phyloP scores from a whole-genome alignment of 2,888 invertebrate genomes.

The Hirudinaria manillensis region DNA sequence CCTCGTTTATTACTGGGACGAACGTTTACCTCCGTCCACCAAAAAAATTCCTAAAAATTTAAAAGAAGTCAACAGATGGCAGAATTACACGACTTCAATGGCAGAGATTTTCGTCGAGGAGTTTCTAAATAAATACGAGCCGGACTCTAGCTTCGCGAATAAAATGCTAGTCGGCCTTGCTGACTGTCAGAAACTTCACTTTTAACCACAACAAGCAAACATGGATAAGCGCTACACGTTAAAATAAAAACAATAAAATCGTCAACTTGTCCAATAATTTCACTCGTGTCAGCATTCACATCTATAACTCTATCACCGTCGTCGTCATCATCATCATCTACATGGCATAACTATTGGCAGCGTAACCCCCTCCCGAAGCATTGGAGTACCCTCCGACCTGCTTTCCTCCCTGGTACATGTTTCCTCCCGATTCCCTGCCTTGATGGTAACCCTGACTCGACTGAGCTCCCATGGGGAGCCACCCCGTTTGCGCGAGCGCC shows the following conservation, averaged over 20 bases:
- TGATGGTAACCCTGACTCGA: slow-evolving; percentile 25
- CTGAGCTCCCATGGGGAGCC: slow-evolving; percentile 47
- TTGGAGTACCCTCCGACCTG: slow-evolving; percentile 13
- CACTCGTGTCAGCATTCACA: slow-evolving; percentile 1
- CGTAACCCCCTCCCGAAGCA: slow-evolving; percentile 10
- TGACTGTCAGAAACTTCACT: too few species aligned
- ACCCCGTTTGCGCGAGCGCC: slow-evolving; percentile 49
- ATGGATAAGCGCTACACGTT: background rate
- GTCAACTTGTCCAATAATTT: background rate
- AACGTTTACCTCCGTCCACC: too few species aligned
- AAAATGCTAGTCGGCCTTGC: too few species aligned
- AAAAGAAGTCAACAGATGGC: too few species aligned
- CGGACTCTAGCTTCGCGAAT: too few species aligned
- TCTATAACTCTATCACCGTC: background rate
- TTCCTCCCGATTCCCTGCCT: slow-evolving; percentile 1
- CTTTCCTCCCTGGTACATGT: slow-evolving; percentile 16
- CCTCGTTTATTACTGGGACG: too few species aligned
- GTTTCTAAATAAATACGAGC: too few species aligned
- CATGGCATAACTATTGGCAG: slow-evolving; percentile 25
- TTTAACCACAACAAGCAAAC: slow-evolving; percentile 4
- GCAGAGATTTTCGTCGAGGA: too few species aligned
- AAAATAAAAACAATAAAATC: background rate
- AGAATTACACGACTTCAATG: too few species aligned
- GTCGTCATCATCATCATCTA: background rate
- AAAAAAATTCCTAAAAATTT: too few species aligned